Base-by-base conservation (phyloP, 2,113 vertebrate genomes). In the Megaceryle torquata region DNA sequence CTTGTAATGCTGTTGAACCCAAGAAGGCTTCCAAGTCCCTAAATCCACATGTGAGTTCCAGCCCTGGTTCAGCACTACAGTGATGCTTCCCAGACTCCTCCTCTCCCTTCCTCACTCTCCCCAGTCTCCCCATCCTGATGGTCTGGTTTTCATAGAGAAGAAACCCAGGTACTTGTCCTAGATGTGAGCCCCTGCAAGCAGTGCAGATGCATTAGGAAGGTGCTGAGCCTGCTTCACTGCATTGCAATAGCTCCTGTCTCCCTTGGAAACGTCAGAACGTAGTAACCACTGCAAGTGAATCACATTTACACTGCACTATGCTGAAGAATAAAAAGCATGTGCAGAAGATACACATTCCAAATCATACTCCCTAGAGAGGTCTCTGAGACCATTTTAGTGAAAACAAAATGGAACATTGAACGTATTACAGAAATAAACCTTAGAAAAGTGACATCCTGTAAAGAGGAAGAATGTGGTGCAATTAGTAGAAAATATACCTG, bases 241-340 rank as follows among this genome's bases (percentile, higher is more conserved):
- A 48, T 7, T 1, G 2, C 2, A 3, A 60, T 29, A 54, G 11
- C 7, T 8, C 25, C 48, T 50, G 18, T 13, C 29, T 48, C 17
- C 67, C 39, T 44, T 77, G 37, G 74, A n/a, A 83, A 44, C 19
- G 37, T 41, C 46, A 74, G 77, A 61, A 56, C 0, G 10, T 18
- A 43, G 29, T 44, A 57, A 74, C 3, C 2, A 7, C 29, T 24
- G 31, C 24, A 31, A 20, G 18, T 14, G 41, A 65, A 61, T 39
- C 29, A 26, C 0, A 0, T 54, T 41, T 15, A 8, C 7, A 1
- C 41, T 65, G 17, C 16, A 22, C n/a, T 43, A 28, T 44, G 15
- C 44, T 54, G 64, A 82, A 33, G 44, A 74, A 70, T 24, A 67
- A 57, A 59, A 87, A 33, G 5, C 1, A 0, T 26, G 13, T 18